phyloP scores from a whole-genome alignment of 2,888 invertebrate genomes.

The Dicycla oo region DNA sequence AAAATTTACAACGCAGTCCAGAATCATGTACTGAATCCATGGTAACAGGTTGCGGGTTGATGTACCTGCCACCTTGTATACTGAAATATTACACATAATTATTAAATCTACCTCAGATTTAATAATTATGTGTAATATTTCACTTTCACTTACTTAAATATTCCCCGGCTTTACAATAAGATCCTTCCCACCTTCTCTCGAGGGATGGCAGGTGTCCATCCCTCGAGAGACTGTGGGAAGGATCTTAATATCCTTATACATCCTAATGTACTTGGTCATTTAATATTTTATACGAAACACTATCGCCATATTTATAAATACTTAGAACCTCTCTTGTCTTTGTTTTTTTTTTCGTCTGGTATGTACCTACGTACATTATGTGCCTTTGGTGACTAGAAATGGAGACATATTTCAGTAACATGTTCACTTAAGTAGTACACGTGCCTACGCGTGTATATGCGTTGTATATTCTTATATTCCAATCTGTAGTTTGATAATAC shows the following conservation, averaged over 20 bases:
- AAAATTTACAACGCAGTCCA: no score
- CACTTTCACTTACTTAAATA: slow-evolving; percentile 27
- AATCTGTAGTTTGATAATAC: slow-evolving; percentile 14
- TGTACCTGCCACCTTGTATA: no score
- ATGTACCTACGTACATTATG: neutral
- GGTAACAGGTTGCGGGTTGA: no score
- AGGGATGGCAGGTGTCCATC: no score
- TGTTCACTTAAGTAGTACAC: slow-evolving; percentile 25
- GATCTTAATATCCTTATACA: no score
- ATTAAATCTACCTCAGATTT: slow-evolving; percentile 49
- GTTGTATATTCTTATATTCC: slow-evolving; percentile 1
- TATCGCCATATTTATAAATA: slow-evolving; percentile 1
- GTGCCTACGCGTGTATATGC: slow-evolving; percentile 4
- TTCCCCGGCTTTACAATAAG: slow-evolving; percentile 36
- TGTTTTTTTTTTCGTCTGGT: slow-evolving; percentile 16
- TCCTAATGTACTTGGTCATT: slow-evolving; percentile 28
- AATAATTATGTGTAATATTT: no score
- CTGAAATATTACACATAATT: slow-evolving; percentile 1
- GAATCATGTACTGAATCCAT: no score
- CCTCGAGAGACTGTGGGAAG: no score
- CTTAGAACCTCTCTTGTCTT: slow-evolving; percentile 14
- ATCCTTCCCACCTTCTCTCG: slow-evolving; percentile 21
- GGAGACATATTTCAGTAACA: slow-evolving; percentile 15
- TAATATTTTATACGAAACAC: slow-evolving; percentile 37
- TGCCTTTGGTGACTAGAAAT: slow-evolving; percentile 11